Conservation (phyloP, 2,888 invertebrate genomes). For the Stenichneumon culpator region DNA sequence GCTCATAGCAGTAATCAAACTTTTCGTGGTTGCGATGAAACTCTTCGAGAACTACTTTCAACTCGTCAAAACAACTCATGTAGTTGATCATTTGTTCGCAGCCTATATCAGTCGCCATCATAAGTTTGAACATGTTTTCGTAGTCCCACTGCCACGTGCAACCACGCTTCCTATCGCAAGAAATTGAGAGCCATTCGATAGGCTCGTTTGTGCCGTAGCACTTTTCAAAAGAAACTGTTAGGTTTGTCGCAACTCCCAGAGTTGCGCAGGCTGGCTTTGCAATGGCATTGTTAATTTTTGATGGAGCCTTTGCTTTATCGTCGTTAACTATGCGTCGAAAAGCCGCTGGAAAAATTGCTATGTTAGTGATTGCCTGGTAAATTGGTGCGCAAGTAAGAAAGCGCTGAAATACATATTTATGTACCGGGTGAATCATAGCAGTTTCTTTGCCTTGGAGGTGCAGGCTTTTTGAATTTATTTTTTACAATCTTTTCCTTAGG, state of each 20-base stretch:
- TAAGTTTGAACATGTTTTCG: neutral
- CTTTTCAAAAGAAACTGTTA: constrained; percentile 21
- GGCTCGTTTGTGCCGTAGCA: neutral
- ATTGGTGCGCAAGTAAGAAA: too few relatives aligned
- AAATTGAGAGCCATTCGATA: neutral
- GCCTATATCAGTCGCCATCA: constrained; percentile 22
- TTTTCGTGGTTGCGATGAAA: constrained; percentile 37
- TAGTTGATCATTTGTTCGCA: neutral
- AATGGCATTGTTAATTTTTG: neutral
- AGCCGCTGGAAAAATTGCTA: neutral
- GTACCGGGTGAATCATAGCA: constrained; percentile 5
- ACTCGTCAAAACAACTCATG: neutral
- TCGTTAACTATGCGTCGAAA: constrained; percentile 19
- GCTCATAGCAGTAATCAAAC: constrained; percentile 5
- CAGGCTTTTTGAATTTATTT: neutral
- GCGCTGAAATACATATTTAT: neutral
- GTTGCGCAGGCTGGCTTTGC: neutral
- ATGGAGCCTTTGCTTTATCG: neutral
- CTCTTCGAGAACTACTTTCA: constrained; percentile 7
- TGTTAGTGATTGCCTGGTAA: neutral
- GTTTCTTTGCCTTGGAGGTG: neutral
- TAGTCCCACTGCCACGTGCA: neutral
- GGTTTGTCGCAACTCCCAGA: neutral
- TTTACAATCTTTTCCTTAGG: neutral
- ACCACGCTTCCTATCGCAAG: neutral